These are phyloP conservation scores for Andrena hattorfiana DNA, from an alignment of 2,888 invertebrate species.

Conservation along the genomic window DNA sequence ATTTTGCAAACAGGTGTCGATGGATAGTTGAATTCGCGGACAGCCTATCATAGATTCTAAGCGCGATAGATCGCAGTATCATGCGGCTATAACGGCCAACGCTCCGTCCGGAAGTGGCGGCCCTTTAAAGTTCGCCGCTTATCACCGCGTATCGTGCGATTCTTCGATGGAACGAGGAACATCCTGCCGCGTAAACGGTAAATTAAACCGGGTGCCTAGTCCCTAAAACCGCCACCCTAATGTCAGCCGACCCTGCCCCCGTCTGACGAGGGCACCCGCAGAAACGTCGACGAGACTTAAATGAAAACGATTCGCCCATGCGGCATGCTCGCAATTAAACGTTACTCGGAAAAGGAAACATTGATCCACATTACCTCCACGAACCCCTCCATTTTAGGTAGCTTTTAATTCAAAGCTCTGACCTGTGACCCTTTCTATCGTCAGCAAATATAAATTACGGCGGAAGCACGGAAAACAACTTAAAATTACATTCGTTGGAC, in stretches of 20 bases:
- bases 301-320: slow-evolving; percentile 42
- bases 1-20: slow-evolving; percentile 25
- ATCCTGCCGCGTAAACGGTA: slow-evolving; percentile 66
- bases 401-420: neutral
- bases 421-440: too few relatives aligned
- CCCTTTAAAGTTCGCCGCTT: slow-evolving; percentile 70
- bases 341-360: neutral
- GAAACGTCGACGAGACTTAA: slow-evolving; percentile 53
- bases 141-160: slow-evolving; percentile 67
- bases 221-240: slow-evolving; percentile 61
- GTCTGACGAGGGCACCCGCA: slow-evolving; percentile 48
- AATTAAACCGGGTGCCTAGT: slow-evolving; percentile 64
- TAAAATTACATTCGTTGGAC: too few relatives aligned
- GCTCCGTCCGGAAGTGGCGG: slow-evolving; percentile 56
- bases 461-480: too few relatives aligned
- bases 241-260: slow-evolving; percentile 37
- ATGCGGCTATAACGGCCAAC: slow-evolving; percentile 25
- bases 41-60: slow-evolving; percentile 31
- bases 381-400: neutral
- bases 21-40: neutral
- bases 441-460: too few relatives aligned
- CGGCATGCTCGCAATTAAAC: slow-evolving; percentile 27
- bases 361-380: neutral
- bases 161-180: slow-evolving; percentile 68
- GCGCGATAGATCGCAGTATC: slow-evolving; percentile 27